Evolutionary conservation across 2,113 vertebrate species (phyloP), one percentile per base, ranked within the genome.

Genomic region (Bos javanicus): DNA sequence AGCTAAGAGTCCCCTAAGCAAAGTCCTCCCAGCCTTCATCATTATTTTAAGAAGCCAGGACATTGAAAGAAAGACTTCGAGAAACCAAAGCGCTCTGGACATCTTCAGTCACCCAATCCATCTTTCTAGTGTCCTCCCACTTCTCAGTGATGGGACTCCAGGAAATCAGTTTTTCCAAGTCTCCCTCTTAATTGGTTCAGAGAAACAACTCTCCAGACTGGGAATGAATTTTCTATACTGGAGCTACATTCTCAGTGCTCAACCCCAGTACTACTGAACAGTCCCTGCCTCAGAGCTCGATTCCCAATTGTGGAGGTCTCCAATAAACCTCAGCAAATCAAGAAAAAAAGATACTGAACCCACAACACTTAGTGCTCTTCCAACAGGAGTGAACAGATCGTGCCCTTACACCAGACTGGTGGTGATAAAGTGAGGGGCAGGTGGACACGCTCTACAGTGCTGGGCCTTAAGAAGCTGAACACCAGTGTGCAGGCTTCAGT

Each of bases 401-500:
- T 99, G 99, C 91, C 99, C 99, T 5, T 99, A 99, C 0, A 98
- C 99, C 52, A 96, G 98, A 64, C 88, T 8, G 99, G 99, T 0
- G 99, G 99, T 91, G 99, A 99, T 92, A 99, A 99, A 90, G 99
- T 99, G 81, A 99, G 26, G 92, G 99, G 96, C 99, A 99, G 83
- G 98, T 99, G 98, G 99, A 99, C 97, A 99, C 99, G 0, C 98
- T 99, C 99, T 98, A 99, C 98, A 95, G 99, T 99, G 96, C 98
- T 99, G 6, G 99, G 99, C 87, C 13, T 99, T 84, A 99, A 99
- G 13, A 99, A 99, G 97, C 99, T 99, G 95, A 99, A 98, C 97
- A 99, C 99, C 30, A 99, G 99, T 0, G 98, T 99, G 87, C 99
- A 99, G 98, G 99, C 99, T 19, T 99, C 99, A 71, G 99, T 99